Evolutionary conservation across 1,140 invertebrate species (phyloP).

Genomic region (Ptiloglossa arizonensis): DNA sequence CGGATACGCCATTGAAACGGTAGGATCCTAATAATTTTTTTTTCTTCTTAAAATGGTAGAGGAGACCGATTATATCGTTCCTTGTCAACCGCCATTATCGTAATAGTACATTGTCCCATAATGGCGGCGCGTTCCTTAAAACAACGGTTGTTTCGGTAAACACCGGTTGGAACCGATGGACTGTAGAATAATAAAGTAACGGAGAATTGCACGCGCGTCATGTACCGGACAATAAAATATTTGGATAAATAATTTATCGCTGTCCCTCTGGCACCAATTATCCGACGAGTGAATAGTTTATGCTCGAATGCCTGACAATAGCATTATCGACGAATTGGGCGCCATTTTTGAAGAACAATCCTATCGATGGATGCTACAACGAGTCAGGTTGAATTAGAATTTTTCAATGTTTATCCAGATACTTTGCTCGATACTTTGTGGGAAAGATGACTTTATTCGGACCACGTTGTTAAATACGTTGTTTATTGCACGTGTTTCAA

Average conservation of each 20-base stretch:
- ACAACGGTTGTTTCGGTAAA: not conserved
- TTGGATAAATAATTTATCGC: not conserved
- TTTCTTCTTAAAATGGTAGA: conserved; percentile 6
- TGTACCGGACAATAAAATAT: not conserved
- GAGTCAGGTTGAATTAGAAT: too few relatives aligned
- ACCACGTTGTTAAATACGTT: too few relatives aligned
- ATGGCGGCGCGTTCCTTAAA: not conserved
- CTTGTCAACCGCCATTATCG: conserved; percentile 38
- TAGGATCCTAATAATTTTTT: conserved; percentile 48
- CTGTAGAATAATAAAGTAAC: not conserved
- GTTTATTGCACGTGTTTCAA: too few relatives aligned
- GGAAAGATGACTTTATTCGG: too few relatives aligned
- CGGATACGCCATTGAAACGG: conserved; percentile 19
- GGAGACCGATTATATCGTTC: conserved; percentile 28
- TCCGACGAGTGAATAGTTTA: too few relatives aligned
- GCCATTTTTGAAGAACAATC: too few relatives aligned
- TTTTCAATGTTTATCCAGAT: too few relatives aligned
- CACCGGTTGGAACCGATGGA: too few relatives aligned
- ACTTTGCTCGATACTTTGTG: too few relatives aligned
- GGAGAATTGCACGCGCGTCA: not conserved
- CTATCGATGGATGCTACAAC: too few relatives aligned
- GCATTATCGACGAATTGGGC: too few relatives aligned
- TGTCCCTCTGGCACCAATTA: not conserved
- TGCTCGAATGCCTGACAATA: too few relatives aligned
- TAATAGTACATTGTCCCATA: conserved; percentile 31